These are phyloP conservation scores for Tetramorium alpestre DNA, from an alignment of 1,140 invertebrate genomes.

Conservation along the genomic window DNA sequence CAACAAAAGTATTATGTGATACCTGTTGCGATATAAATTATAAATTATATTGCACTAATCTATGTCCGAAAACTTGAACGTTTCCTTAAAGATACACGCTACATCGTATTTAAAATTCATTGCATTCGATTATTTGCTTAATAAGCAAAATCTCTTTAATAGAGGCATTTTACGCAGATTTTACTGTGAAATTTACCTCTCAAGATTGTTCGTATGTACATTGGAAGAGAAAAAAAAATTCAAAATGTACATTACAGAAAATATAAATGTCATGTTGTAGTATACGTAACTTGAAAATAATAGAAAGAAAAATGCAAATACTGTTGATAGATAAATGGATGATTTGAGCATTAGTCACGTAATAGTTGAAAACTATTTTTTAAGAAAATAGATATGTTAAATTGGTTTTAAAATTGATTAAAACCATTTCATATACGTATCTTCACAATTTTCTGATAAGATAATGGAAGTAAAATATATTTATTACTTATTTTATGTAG, in stretches of 20 bases:
- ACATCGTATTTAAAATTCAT: conserved; percentile 50
- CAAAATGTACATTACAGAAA: conserved; percentile 54
- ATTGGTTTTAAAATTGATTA: conserved; percentile 1
- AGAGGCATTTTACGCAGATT: conserved; percentile 12
- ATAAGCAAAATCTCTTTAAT: conserved; percentile 45
- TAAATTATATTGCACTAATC: conserved; percentile 72
- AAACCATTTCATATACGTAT: conserved; percentile 26
- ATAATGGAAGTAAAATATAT: conserved; percentile 65
- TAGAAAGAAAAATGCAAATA: conserved; percentile 19
- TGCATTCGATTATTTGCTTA: conserved; percentile 45
- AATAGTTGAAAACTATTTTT: background rate
- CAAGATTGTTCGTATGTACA: conserved; percentile 74
- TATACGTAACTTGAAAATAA: conserved; percentile 31
- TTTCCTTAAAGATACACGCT: conserved; percentile 46
- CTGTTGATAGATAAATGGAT: conserved; percentile 4
- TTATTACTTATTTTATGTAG: conserved; percentile 55
- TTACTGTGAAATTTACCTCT: conserved; percentile 70
- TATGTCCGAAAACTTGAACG: conserved; percentile 39
- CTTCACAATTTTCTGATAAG: conserved; percentile 53
- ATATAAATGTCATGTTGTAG: conserved; percentile 54
- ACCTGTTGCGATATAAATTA: conserved; percentile 48
- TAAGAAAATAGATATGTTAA: conserved; percentile 25
- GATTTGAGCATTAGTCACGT: conserved; percentile 26
- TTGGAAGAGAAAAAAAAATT: conserved; percentile 75
- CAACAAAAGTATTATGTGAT: conserved; percentile 31